Conservation (phyloP, 2,888 invertebrate species). For the Neoscelio sp. region DNA sequence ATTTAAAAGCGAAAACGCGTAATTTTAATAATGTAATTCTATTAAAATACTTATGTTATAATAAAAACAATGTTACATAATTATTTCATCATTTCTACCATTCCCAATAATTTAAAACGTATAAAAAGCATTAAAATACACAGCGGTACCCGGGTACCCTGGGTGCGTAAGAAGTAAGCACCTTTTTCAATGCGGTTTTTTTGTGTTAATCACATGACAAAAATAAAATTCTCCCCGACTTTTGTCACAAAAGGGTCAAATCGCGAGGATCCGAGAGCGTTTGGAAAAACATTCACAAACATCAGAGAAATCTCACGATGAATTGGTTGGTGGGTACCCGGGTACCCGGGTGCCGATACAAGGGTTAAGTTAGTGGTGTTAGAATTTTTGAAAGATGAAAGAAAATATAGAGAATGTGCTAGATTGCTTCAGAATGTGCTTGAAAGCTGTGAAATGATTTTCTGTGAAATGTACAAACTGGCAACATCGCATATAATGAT, state of each 20-base stretch:
- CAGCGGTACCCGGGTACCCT: neutral
- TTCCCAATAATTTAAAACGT: neutral
- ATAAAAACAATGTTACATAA: constrained; percentile 11
- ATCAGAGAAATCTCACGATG: no score
- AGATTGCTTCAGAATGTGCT: no score
- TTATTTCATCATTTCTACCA: constrained; percentile 5
- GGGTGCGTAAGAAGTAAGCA: neutral
- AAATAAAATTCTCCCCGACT: neutral
- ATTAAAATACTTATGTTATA: constrained; percentile 5
- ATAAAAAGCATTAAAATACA: neutral
- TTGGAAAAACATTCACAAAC: no score
- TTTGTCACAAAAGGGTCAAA: constrained; percentile 2
- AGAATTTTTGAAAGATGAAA: no score
- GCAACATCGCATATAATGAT: no score
- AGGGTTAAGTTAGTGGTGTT: no score
- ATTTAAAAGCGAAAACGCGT: neutral
- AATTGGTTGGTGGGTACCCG: no score
- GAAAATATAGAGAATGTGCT: no score
- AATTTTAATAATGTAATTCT: neutral
- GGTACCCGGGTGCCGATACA: no score
- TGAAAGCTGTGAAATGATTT: no score
- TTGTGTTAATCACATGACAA: constrained; percentile 1
- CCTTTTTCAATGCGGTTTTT: neutral
- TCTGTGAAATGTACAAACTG: no score
- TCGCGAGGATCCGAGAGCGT: neutral